phyloP scores from a whole-genome alignment of 2,888 invertebrate genomes.

The Dilophus febrilis region DNA sequence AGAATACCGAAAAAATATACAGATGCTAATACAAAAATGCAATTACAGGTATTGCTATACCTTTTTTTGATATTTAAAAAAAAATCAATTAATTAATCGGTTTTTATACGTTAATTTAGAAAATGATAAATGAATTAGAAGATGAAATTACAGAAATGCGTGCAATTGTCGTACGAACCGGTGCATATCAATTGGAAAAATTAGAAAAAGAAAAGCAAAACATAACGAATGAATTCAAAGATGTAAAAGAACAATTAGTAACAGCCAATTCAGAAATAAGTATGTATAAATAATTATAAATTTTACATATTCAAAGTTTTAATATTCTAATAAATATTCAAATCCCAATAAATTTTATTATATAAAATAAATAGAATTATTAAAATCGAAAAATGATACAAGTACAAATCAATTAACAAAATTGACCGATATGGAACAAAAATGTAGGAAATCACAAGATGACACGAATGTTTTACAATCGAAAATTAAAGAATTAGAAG shows the following conservation, averaged over 20 bases:
- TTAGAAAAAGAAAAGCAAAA: conserved; percentile 46
- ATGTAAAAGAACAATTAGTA: conserved; percentile 43
- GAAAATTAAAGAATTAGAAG: conserved; percentile 32
- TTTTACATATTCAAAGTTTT: too few relatives aligned
- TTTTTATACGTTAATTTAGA: too few relatives aligned
- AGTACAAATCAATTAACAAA: conserved; percentile 35
- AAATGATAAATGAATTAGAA: conserved; percentile 74
- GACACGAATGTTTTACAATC: conserved; percentile 44
- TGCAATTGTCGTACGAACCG: conserved; percentile 27
- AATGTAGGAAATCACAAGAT: conserved; percentile 49
- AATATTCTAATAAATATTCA: too few relatives aligned
- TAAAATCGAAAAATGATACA: conserved; percentile 12
- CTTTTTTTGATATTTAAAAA: too few relatives aligned
- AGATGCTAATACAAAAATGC: conserved; percentile 52
- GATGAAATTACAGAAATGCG: conserved; percentile 53
- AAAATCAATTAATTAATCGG: background rate
- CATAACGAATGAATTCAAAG: conserved; percentile 46
- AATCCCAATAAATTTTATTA: too few relatives aligned
- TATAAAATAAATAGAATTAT: conserved; percentile 21
- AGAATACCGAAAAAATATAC: conserved; percentile 56
- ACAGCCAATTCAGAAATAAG: conserved; percentile 36
- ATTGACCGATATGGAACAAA: conserved; percentile 44
- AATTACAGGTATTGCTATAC: conserved; percentile 38
- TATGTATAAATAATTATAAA: conserved; percentile 10
- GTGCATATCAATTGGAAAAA: conserved; percentile 31